Base-by-base conservation (phyloP, 2,797 vertebrate species). In the Trematomus bernacchii region DNA sequence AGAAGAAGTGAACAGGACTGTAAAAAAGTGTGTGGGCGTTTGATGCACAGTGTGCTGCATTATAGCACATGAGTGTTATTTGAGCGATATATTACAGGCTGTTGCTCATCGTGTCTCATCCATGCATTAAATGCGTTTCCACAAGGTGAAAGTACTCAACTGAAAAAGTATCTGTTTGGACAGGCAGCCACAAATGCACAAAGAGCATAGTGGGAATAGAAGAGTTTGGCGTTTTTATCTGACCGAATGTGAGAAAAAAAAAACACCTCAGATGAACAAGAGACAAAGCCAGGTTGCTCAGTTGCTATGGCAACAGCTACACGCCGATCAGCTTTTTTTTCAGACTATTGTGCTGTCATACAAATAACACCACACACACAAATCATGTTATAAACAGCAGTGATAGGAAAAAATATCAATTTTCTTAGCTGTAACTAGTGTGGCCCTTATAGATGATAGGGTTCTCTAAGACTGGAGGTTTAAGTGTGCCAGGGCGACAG, bases 261-360 rank as follows among this genome's bases (percentile, higher is more conserved):
- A 27, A 10, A 63, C 78, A 76, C 6, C 27, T 71, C 72, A 1
- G 23, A 84, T 72, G 48, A 90, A 89, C 73, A 77, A 76, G 82
- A 90, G 78, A 88, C 81, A 91, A 89, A 90, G 85, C 71, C 86
- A 88, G 83, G 87, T 88, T 88, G 77, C 82, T 80, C 91, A 88
- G 95, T 95, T 95, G 87, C 95, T 89, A 95, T 94, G 92, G 88
- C 88, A 93, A 95, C 93, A 59, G 71, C 82, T 84, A 80, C 87
- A 92, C 73, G 83, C 84, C 42, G 50, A 84, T 90, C 83, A 85
- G 86, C 71, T 77, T 87, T 80, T 79, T 89, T 86, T 70, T 54
- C 19, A 84, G 76, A 82, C 84, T 80, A 80, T 76, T 76, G 67
- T 86, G 65, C 85, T 81, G 84, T 87, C 80, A 90, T 79, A 52